Evolutionary conservation across 2,888 invertebrate genomes (phyloP), one percentile per base, ranked within the genome.

Genomic region (Marasmarcha lunaedactyla): DNA sequence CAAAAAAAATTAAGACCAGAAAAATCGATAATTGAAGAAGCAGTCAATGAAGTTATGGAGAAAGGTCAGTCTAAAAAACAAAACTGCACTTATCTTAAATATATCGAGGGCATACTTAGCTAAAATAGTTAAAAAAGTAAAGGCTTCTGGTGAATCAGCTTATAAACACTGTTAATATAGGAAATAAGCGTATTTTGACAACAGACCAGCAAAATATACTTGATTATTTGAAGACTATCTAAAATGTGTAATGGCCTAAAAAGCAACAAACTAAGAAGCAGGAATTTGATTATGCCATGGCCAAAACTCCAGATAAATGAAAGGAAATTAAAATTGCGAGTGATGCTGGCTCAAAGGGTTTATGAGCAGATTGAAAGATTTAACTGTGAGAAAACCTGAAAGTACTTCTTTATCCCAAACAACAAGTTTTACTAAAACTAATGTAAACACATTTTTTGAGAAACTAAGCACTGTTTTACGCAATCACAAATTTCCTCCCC

Each of bases 221-320:
- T 30, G 41, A 46, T 44, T 48, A 44, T 41, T 43, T 41, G 27
- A 46, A 46, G 38, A 46, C 46, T 40, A 36, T 43, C 46, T 37
- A 48, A 48, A 46, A 48, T 48, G 46, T 48, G 46, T 40, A 38
- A 46, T 45, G 46, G 48, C 37, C 35, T 46, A 35, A 45, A 46
- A 34, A 48, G 42, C 35, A 44, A 34, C 41, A 48, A 45, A 40
- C 45, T 37, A 48, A 40, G 39, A 43, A 48, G 14, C 30, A 38
- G 35, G 41, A 43, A 36, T 48, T 40, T 48, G 35, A 48, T 37
- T 48, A 43, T 46, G 48, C 46, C 38, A 36, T 36, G 9, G 43
- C 37, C 45, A 36, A 41, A 39, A 43, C 41, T 27, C 44, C 44
- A 41, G 43, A 20, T 36, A 42, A 40, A 44, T 46, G 46, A 40